A percentile compares a stretch with the other conserved stretches of the same genome.
Conservation (phyloP, 2,797 vertebrate genomes). For the Hypotaenidia philippensis region DNA sequence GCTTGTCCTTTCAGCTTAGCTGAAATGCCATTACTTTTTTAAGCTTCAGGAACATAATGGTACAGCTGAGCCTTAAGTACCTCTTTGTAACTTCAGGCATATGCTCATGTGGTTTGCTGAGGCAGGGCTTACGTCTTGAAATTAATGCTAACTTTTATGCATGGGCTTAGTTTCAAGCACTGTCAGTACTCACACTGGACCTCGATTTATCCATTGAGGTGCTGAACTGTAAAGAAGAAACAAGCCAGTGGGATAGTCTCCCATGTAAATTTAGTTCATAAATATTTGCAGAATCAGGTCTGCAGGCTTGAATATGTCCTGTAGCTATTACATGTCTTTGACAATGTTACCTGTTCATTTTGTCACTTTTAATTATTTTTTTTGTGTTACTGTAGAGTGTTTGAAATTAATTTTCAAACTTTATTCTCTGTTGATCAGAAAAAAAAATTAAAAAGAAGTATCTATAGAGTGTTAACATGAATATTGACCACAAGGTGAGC, state of each 20-base stretch:
- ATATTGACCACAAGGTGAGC: constrained; percentile 62
- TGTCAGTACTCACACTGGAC: background rate
- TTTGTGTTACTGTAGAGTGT: background rate
- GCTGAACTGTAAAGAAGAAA: background rate
- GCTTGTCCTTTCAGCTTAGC: background rate
- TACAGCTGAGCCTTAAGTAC: background rate
- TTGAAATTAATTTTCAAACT: constrained; percentile 11
- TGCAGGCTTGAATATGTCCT: background rate
- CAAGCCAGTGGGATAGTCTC: background rate
- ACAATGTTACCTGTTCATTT: background rate
- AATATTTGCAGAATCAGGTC: background rate
- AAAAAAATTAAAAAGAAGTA: background rate
- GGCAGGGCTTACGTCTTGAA: background rate
- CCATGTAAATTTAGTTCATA: background rate
- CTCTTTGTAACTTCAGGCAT: background rate
- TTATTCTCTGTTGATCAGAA: background rate
- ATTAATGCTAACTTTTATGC: background rate
- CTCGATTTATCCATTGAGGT: background rate
- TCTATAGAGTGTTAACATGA: constrained; percentile 16
- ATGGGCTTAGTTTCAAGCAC: background rate
- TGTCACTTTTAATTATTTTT: background rate
- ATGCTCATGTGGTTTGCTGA: background rate
- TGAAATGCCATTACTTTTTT: background rate
- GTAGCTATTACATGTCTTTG: background rate
- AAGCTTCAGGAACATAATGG: background rate